Evolutionary conservation across 2,113 vertebrate genomes (phyloP).

Genomic region (Grantiella picta): DNA sequence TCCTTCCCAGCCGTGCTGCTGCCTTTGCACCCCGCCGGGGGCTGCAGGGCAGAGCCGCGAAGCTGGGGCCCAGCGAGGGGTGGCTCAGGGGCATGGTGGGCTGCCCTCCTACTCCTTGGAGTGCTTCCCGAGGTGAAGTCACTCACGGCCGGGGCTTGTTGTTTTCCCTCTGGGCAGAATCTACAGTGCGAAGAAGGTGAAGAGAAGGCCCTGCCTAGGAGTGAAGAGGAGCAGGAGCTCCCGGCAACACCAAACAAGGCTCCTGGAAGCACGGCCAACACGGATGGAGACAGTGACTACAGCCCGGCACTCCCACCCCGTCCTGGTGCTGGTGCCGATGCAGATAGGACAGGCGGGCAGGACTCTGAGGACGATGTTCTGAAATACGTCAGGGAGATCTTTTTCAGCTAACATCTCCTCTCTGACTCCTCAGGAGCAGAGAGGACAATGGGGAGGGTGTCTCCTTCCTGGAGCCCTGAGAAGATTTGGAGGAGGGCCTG

Average conservation of each 20-base stretch:
- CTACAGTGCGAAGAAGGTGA: background rate
- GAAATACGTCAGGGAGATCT: conserved; percentile 76
- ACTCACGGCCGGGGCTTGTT: background rate
- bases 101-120: too few relatives aligned
- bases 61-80: background rate
- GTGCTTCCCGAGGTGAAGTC: background rate
- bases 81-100: background rate
- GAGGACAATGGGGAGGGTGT: background rate
- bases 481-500: background rate
- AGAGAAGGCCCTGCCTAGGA: background rate
- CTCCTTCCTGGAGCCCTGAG: background rate
- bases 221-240: background rate
- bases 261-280: background rate
- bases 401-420: conserved; percentile 60
- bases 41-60: background rate
- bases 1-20: background rate
- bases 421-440: background rate
- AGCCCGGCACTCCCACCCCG: background rate
- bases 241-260: fast-evolving
- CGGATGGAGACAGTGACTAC: fast-evolving
- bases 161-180: background rate
- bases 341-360: background rate
- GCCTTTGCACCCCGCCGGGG: background rate
- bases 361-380: conserved; percentile 55
- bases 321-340: fast-evolving